phyloP scores from a whole-genome alignment of 2,888 invertebrate species.

The Onthophagus sagittarius region DNA sequence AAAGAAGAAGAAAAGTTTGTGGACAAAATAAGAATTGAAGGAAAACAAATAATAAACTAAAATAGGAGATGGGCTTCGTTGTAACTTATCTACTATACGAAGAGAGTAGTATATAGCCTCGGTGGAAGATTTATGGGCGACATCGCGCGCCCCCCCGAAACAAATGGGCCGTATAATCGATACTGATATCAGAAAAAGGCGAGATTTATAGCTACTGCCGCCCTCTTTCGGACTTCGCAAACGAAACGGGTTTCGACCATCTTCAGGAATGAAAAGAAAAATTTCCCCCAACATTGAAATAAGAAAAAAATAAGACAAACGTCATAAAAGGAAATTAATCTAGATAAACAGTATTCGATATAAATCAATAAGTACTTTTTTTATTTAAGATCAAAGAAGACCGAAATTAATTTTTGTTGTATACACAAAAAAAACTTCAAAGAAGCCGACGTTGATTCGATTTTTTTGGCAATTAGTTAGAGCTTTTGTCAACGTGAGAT shows the following conservation, averaged over 20 bases:
- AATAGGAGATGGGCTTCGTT: not conserved
- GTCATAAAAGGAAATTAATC: not conserved
- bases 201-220: conserved; percentile 39
- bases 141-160: conserved; percentile 41
- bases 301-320: not conserved
- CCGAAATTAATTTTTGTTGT: not conserved
- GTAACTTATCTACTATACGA: conserved; percentile 18
- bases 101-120: conserved; percentile 15
- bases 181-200: conserved; percentile 45
- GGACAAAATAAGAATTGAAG: too few species aligned
- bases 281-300: too few species aligned
- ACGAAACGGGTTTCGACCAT: not conserved
- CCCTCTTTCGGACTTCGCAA: not conserved
- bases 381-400: not conserved
- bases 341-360: too few species aligned
- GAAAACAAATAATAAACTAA: not conserved
- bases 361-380: too few species aligned
- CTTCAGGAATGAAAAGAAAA: not conserved
- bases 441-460: not conserved
- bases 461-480: too few species aligned
- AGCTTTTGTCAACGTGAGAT: not conserved
- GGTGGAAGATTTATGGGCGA: conserved; percentile 44
- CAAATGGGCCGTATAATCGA: conserved; percentile 49
- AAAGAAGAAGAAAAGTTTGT: not conserved
- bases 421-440: not conserved